Evolutionary conservation across 2,113 vertebrate species (phyloP).

Genomic region (Rostratula benghalensis): DNA sequence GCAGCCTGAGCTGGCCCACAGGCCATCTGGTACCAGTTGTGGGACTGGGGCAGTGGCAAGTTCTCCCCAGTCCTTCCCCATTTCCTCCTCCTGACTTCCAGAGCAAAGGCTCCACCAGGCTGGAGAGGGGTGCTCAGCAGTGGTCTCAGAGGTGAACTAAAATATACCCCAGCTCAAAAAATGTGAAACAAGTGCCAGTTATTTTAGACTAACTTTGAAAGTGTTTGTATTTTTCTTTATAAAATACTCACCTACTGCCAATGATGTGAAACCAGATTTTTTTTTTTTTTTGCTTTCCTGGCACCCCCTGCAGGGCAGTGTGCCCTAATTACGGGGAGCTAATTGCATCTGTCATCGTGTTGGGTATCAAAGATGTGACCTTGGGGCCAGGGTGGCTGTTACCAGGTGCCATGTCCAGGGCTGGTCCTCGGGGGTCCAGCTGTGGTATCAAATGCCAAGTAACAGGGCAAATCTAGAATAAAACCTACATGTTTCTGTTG

Average conservation of each 20-base stretch:
- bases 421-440: fast-evolving
- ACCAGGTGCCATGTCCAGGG: neutral
- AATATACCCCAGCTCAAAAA: neutral
- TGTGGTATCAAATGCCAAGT: neutral
- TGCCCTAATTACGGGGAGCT: neutral
- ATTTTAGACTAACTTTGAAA: neutral
- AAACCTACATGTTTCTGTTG: neutral
- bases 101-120: neutral
- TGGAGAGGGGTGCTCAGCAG: neutral
- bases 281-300: neutral
- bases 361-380: fast-evolving
- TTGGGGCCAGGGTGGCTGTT: neutral
- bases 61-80: neutral
- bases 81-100: neutral
- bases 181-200: neutral
- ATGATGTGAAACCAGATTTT: neutral
- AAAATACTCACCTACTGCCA: neutral
- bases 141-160: neutral
- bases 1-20: neutral
- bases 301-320: neutral
- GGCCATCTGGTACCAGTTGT: neutral
- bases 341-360: fast-evolving
- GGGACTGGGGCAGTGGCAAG: neutral
- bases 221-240: neutral
- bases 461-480: neutral